Base-by-base conservation (phyloP, 2,888 invertebrate genomes). In the Erebia ligea region DNA sequence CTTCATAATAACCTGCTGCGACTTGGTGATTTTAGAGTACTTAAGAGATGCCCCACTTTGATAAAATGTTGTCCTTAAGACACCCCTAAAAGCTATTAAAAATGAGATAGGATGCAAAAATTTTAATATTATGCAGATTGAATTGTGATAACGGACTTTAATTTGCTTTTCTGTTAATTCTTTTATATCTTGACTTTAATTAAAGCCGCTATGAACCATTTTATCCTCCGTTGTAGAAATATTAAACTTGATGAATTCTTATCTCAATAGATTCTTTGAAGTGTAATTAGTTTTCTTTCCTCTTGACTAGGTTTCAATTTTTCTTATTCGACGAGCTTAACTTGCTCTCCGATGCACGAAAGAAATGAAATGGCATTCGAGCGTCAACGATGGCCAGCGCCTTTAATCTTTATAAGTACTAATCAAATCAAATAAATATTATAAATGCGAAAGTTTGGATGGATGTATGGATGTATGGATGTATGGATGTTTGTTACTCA, bases 1-100 rank as follows among this genome's bases (percentile, higher is more conserved):
- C 82, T 84, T 84, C 81, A 85, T 87, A 84, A 85, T 80, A 81
- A 79, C 78, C 76, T 69, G 80, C 84, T 80, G 80, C 80, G 81
- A 85, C 84, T 83, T 82, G 82, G 82, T 82, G 81, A 84, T 85
- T 87, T 87, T 85, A 86, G 86, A 86, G 84, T 82, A 83, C 86
- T 86, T 78, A 78, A 81, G 79, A 81, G 78, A 79, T 79, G 79
- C 82, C 81, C 61, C 54, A 61, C 61, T 66, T 61, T 42, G 62
- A 58, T 61, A 66, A 54, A 66, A 61, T 66, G 61, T 66, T 66
- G 61, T 66, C 56, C 56, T 40, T 50, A 57, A 67, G 42, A 57
- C 59, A 34, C 6, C 34, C 34, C 48, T 59, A 63, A 62, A 66
- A 50, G 54, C 25, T 67, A 62, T 62, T 48, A 54, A 56, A 45